Evolutionary conservation across 2,797 vertebrate genomes (phyloP), one percentile per base, ranked within the genome.

Genomic region (Choloepus didactylus): DNA sequence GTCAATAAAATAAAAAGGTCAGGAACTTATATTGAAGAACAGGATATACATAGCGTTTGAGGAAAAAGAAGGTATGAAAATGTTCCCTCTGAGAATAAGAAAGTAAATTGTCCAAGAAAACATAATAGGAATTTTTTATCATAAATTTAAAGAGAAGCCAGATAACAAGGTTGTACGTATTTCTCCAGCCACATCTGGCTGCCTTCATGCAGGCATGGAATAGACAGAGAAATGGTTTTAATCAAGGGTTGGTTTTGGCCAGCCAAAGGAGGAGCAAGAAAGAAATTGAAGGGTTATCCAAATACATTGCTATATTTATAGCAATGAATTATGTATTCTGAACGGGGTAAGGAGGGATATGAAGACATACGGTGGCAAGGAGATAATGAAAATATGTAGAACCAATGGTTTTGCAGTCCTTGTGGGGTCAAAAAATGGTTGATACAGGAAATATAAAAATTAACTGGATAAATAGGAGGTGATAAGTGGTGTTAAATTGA

Each of bases 321-420:
- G 62, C 25, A 64, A 89, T 35, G 19, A 82, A 62, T 86, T 41
- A 21, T 73, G 27, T 46, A 76, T 81, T 70, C 84, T 91, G 88
- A 93, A 6, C 5, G 69, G 21, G 6, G 44, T 49, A 35, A n/a
- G 23, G 2, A 79, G 7, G 2, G 19, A 72, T 21, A 2, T 49
- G 41, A 92, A 87, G 51, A 94, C 60, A 85, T 87, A n/a, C 9
- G 27, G 31, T 46, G 67, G 49, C n/a, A 56, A 87, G 76, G 29
- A 90, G 62, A 54, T 72, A 35, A 72, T 54, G 31, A 88, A 94
- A 95, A 96, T 88, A 4, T 87, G 21, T n/a, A 90, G 8, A 9
- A 25, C 41, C 81, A 79, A 49, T 72, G 14, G 6, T 27, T 91
- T 60, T 91, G 44, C 67, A 76, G 44, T 59, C 44, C 25, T 76